Evolutionary conservation across 1,140 invertebrate genomes (phyloP), one percentile per base, ranked within the genome.

Genomic region (Notospermus geniculatus): DNA sequence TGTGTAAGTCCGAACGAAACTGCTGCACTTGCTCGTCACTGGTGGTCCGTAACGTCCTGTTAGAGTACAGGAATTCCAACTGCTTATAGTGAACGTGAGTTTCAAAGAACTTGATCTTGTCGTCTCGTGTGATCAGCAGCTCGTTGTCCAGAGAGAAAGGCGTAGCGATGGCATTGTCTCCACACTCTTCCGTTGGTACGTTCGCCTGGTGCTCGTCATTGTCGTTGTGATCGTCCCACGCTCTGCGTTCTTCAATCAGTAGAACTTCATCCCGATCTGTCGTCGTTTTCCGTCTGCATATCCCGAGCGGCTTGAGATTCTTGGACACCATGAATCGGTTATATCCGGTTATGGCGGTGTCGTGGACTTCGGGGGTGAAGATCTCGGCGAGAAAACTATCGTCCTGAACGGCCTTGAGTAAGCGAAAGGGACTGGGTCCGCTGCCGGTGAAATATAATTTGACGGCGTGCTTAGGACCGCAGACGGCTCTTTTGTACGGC

Each of bases 401-500:
- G n/a, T 50, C n/a, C n/a, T 50, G 5, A 5, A 50, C 4, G 4
- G 5, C n/a, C 9, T 19, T n/a, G 5, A 50, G 25, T 50, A 50
- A n/a, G 4, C n/a, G 4, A n/a, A 7, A n/a, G 25, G 46, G 46
- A 50, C 46, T 50, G 4, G 46, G 46, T 5, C 46, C 46, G 5
- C n/a, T 50, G 46, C 46, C 46, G 46, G 46, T 50, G n/a, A 5
- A 50, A 9, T 23, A 23, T 50, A 50, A 27, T n/a, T 50, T 50
- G n/a, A 50, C n/a, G n/a, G 46, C 46, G 25, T 50, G 46, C 25
- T 50, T 50, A 4, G 46, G 46, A 23, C 46, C 46, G n/a, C 46
- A 50, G 4, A 50, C 46, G 9, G 46, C 46, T 27, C 25, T 5
- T 5, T n/a, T 5, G n/a, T 23, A 50, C n/a, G 46, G 4, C n/a